Evolutionary conservation across 92 coral and sea anemone species (phyloP).

Genomic region (Siderastrea siderea): DNA sequence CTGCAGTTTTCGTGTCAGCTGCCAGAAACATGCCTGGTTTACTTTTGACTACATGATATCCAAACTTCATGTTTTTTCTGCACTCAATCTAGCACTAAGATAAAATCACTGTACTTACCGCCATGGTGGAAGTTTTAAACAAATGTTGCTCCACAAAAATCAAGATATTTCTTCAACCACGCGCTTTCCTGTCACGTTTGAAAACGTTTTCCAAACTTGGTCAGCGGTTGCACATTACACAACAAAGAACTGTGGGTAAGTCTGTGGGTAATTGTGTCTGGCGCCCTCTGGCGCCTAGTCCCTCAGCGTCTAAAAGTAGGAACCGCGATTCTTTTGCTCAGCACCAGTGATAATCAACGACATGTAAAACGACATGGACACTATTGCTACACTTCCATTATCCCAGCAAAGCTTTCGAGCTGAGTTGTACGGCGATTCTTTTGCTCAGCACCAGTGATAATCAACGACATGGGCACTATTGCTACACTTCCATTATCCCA

Average conservation of each 20-base stretch:
- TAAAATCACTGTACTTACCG: slow-evolving; percentile 27
- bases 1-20: too few species aligned
- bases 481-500: slow-evolving; percentile 21
- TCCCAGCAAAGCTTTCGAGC: slow-evolving; percentile 36
- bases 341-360: neutral
- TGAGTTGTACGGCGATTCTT: neutral
- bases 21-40: neutral
- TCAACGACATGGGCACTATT: neutral
- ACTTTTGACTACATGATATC: neutral
- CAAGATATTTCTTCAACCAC: slow-evolving; percentile 1
- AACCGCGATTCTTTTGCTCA: too few species aligned
- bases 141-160: too few species aligned
- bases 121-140: slow-evolving; percentile 35
- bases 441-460: too few species aligned
- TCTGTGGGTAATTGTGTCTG: too few species aligned
- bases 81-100: too few species aligned
- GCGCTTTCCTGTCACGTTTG: slow-evolving; percentile 24
- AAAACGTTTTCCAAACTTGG: slow-evolving; percentile 2
- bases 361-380: slow-evolving; percentile 13
- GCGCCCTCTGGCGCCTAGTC: too few species aligned
- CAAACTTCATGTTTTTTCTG: neutral
- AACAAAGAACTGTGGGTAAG: neutral
- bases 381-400: neutral
- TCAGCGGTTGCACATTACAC: slow-evolving; percentile 3
- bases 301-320: too few species aligned